Conservation (phyloP, 37 sponge, comb jelly and placozoan genomes). For the Theonella swinhoei region DNA sequence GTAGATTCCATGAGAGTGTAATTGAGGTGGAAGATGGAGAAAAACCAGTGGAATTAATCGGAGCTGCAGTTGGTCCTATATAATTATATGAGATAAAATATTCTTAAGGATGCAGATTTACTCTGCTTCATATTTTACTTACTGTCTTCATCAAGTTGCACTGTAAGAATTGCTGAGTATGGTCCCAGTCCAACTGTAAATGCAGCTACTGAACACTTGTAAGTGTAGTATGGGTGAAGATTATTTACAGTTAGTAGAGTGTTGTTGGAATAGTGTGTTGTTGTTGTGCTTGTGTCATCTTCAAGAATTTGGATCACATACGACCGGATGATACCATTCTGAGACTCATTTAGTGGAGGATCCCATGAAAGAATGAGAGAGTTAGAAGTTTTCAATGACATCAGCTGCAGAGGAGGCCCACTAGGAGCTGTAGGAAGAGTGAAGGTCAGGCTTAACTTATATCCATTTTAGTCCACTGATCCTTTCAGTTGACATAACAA, state of each 20-base stretch:
- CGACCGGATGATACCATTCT: constrained; percentile 30
- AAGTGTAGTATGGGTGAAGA: constrained; percentile 43
- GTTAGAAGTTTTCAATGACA: not conserved
- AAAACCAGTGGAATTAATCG: not conserved
- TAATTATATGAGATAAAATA: too few species aligned
- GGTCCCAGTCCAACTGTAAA: constrained; percentile 28
- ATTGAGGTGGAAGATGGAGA: not conserved
- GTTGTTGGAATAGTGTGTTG: not conserved
- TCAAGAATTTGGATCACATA: constrained; percentile 34
- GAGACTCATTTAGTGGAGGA: constrained; percentile 18
- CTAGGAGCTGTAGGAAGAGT: constrained; percentile 5
- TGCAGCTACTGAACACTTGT: constrained; percentile 20
- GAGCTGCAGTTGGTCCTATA: constrained; percentile 42
- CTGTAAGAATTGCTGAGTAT: not conserved
- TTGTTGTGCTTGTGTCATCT: constrained; percentile 16
- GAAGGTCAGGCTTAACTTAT: too few species aligned
- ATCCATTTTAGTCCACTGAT: too few species aligned
- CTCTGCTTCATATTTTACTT: too few species aligned
- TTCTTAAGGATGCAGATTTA: too few species aligned
- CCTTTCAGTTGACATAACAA: too few species aligned
- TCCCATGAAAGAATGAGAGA: constrained; percentile 24
- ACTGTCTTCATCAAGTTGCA: constrained; percentile 7
- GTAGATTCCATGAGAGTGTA: constrained; percentile 22
- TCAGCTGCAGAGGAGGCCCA: not conserved
- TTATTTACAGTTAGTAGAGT: not conserved